Evolutionary conservation across 2,888 invertebrate genomes (phyloP).

Genomic region (Acleris holmiana): DNA sequence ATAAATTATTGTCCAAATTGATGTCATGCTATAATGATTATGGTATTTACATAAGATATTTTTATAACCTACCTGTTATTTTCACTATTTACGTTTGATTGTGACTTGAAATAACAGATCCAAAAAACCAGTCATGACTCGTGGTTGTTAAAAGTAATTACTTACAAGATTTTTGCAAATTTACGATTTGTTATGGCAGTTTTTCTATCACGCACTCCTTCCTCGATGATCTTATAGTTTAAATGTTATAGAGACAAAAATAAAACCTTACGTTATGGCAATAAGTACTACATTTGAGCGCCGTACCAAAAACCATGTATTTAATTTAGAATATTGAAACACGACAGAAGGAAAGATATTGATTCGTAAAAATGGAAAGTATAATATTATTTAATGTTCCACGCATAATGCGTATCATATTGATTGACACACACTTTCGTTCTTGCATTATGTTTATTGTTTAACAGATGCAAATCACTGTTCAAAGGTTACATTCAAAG

Average conservation of each 20-base stretch:
- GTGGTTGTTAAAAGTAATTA: background rate
- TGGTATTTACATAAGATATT: slow-evolving; percentile 1
- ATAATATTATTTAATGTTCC: background rate
- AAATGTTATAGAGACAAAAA: too few species aligned
- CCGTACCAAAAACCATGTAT: too few species aligned
- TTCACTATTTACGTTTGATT: too few species aligned
- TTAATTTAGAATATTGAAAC: too few species aligned
- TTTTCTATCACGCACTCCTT: background rate
- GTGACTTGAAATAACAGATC: too few species aligned
- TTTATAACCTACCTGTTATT: background rate
- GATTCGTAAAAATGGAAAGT: background rate
- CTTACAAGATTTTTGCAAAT: slow-evolving; percentile 2
- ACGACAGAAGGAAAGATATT: background rate
- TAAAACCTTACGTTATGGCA: too few species aligned
- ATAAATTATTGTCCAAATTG: too few species aligned
- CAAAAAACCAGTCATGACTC: too few species aligned
- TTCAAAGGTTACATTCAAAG: background rate
- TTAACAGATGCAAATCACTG: background rate
- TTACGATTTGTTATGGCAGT: slow-evolving; percentile 16
- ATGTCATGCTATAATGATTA: background rate
- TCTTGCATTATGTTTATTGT: background rate
- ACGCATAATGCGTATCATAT: background rate
- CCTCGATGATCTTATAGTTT: background rate
- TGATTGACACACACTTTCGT: background rate
- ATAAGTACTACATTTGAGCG: too few species aligned